Percentiles rank a stretch among this genome's conserved stretches.
These are phyloP conservation scores for Antedon mediterranea DNA, from an alignment of 53 echinoderm and acorn worm species.

Conservation along the genomic window DNA sequence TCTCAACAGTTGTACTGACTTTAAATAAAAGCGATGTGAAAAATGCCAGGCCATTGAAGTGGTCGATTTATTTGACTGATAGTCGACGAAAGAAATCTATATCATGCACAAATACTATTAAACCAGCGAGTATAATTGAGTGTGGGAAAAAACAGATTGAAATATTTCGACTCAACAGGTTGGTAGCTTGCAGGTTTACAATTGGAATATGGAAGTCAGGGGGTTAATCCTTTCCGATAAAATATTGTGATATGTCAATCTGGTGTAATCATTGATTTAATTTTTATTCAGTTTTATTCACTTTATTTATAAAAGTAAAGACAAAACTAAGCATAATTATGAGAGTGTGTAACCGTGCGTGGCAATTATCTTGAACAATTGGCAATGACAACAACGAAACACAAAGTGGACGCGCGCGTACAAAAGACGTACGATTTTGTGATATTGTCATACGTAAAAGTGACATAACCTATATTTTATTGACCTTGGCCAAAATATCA, in stretches of 20 bases:
- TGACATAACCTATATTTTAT: no score
- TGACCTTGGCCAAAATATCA: no score
- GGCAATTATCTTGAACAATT: no score
- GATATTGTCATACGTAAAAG: no score
- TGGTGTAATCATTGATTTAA: no score
- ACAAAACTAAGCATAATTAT: no score
- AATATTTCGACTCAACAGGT: neutral
- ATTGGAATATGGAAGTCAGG: neutral
- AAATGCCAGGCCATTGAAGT: neutral
- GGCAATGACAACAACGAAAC: no score
- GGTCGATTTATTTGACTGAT: neutral
- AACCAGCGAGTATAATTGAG: neutral
- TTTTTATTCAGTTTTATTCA: neutral
- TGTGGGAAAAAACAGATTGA: neutral
- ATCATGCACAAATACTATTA: neutral
- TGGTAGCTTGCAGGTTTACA: neutral
- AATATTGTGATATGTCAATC: neutral
- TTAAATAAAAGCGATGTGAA: neutral
- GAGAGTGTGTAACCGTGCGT: no score
- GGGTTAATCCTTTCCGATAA: neutral
- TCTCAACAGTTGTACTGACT: neutral
- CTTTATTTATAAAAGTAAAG: no score
- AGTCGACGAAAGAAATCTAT: neutral
- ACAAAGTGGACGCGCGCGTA: no score
- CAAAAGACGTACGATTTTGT: no score